Base-by-base conservation (phyloP, 2,888 invertebrate genomes). In the Hanleya hanleyi region DNA sequence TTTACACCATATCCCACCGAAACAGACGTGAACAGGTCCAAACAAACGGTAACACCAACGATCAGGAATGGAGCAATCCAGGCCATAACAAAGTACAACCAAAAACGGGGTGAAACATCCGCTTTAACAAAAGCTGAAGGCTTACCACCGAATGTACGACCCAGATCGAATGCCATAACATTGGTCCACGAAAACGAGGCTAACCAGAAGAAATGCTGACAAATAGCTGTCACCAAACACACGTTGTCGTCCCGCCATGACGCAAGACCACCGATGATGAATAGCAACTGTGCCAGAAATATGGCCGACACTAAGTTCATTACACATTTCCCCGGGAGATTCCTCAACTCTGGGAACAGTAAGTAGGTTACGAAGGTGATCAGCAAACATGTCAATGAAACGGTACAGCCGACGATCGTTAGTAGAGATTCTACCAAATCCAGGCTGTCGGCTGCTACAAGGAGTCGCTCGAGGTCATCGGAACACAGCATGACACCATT, bases 121-220 rank as follows among this genome's bases (percentile, higher is more conserved):
- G 9, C 6, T 22, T 35, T 64, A 9, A 64, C 36, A 18, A 22
- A 33, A 2, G 33, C 35, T n/a, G n/a, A n/a, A n/a, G n/a, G n/a
- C n/a, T n/a, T n/a, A 1, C 35, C 35, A 12, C 64, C 35, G 35
- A 64, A 64, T 33, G 64, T 64, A 9, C 18, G 32, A 4, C 32
- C 33, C 64, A 36, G 22, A 36, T 64, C 35, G n/a, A 33, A n/a
- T 1, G 64, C 64, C n/a, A 64, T 64, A 1, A 64, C 64, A 33
- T 36, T 64, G 15, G 36, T 64, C 64, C 64, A 64, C 35, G 64
- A 33, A n/a, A 64, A 64, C 6, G 64, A 64, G 35, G 64, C 36
- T 36, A 64, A 36, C 64, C 64, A 64, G 5, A 64, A 64, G 64
- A 64, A 64, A 33, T 64, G 64, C 35, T 64, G 64, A 36, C 12